These are phyloP conservation scores for Ceratoteleas bidentatus DNA, from an alignment of 1,140 invertebrate genomes.

Conservation along the genomic window DNA sequence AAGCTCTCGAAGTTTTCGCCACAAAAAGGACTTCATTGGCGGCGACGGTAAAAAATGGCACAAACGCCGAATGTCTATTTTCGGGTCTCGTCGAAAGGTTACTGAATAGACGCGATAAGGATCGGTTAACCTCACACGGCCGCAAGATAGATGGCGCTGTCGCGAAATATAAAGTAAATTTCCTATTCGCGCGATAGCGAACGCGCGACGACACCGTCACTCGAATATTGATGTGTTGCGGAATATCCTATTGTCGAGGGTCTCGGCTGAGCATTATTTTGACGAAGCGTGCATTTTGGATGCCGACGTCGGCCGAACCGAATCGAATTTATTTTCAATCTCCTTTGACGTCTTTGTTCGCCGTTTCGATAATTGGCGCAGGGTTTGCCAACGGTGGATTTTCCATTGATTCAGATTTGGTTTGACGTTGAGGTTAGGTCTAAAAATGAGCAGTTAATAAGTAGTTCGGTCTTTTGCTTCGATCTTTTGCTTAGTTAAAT, in stretches of 20 bases:
- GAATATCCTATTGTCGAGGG: conserved; percentile 34
- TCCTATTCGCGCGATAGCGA: conserved; percentile 67
- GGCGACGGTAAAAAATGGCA: conserved; percentile 10
- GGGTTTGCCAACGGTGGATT: too few relatives aligned
- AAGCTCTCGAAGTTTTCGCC: neutral
- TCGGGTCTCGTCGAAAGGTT: conserved; percentile 54
- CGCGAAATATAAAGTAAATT: conserved; percentile 75
- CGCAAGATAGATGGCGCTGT: conserved; percentile 64
- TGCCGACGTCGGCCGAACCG: too few relatives aligned
- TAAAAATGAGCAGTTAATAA: too few relatives aligned
- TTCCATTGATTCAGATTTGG: too few relatives aligned
- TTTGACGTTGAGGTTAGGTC: too few relatives aligned
- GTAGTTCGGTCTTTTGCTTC: too few relatives aligned
- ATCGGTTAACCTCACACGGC: conserved; percentile 60
- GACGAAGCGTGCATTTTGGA: too few relatives aligned
- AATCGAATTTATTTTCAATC: too few relatives aligned
- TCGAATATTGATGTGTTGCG: conserved; percentile 69
- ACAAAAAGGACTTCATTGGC: conserved; percentile 10
- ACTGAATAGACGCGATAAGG: conserved; percentile 71
- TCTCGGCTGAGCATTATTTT: neutral
- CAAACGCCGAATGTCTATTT: conserved; percentile 66
- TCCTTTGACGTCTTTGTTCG: too few relatives aligned
- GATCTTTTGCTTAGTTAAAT: too few relatives aligned
- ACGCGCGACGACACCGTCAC: conserved; percentile 34
- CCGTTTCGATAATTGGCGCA: too few relatives aligned